A percentile compares a stretch with the other conserved stretches of the same genome.
These are phyloP conservation scores for Fragum fragum DNA, from an alignment of 2,888 invertebrate genomes.

Conservation along the genomic window DNA sequence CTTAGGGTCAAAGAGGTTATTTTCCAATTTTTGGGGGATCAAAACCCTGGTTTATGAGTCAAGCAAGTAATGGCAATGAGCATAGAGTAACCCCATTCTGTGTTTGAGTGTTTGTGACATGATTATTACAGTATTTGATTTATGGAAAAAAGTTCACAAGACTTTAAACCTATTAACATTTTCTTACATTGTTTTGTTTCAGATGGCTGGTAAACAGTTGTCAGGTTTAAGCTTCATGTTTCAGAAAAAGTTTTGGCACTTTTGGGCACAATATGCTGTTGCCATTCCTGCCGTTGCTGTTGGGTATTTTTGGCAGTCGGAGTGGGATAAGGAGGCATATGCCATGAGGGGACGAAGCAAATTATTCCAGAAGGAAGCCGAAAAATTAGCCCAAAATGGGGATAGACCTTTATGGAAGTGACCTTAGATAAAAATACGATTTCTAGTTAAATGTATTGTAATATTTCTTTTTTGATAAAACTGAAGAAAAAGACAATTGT, in stretches of 20 bases:
- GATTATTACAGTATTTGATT: too few relatives aligned
- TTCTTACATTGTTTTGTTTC: background rate
- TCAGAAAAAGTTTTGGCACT: conserved; percentile 23
- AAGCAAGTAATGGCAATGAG: too few relatives aligned
- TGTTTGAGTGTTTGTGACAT: too few relatives aligned
- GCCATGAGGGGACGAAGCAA: conserved; percentile 57
- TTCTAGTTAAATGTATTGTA: too few relatives aligned
- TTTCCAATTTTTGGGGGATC: too few relatives aligned
- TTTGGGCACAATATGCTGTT: background rate
- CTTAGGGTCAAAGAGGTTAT: too few relatives aligned
- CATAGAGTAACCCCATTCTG: too few relatives aligned
- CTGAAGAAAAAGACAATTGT: too few relatives aligned
- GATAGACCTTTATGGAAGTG: conserved; percentile 47
- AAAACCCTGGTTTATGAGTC: too few relatives aligned
- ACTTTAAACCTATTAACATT: background rate
- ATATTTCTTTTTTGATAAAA: too few relatives aligned
- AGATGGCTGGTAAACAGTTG: conserved; percentile 33
- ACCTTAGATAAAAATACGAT: background rate
- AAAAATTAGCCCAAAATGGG: conserved; percentile 33
- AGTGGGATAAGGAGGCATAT: conserved; percentile 50
- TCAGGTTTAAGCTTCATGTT: conserved; percentile 50
- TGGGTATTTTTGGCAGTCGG: conserved; percentile 8
- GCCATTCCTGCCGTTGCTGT: background rate
- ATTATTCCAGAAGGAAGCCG: conserved; percentile 37
- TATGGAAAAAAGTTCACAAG: conserved; percentile 1